Base-by-base conservation (phyloP, 2,888 invertebrate species). In the Orthosia gothica region DNA sequence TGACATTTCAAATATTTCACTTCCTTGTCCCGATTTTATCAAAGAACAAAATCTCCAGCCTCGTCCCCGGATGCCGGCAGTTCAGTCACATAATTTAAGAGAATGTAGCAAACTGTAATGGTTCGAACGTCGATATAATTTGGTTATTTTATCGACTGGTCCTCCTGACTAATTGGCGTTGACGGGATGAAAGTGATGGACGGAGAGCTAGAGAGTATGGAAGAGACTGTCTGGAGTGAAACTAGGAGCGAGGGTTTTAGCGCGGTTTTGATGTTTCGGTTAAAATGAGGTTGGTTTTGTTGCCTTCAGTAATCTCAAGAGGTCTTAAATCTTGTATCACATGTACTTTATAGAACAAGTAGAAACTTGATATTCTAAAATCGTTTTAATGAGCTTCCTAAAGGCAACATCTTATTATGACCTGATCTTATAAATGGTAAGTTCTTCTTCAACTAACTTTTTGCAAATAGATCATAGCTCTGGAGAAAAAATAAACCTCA, bases 81-180 rank as follows among this genome's bases (percentile, higher is more conserved):
- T n/a, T 26, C 20, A 18, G 18, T 61, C 59, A 59, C 58, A 74
- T 68, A 66, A 74, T 81, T 79, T 73, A 69, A 68, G 65, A 65
- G 57, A 80, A 75, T 75, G 74, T 79, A 73, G 57, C 66, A 80
- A 84, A 76, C 82, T 77, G 76, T 79, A 76, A 81, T 79, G 70
- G 79, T 76, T 70, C 78, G 84, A 89, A 85, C 83, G 83, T 86
- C 87, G 81, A 90, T 88, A 88, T 93, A 93, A 95, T 93, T 94
- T 88, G 87, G 91, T 94, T 93, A 92, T 90, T 91, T 90, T 90
- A 92, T 92, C 91, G 91, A 91, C 82, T 89, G 88, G 87, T 84
- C 89, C 88, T 85, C 76, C 81, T 76, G 76, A 81, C 87, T 94
- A 94, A 95, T 94, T 94, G 94, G 89, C 87, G 87, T 79, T 89